Base-by-base conservation (phyloP, 1,140 invertebrate genomes). In the Cyrtorhinus lividipennis region DNA sequence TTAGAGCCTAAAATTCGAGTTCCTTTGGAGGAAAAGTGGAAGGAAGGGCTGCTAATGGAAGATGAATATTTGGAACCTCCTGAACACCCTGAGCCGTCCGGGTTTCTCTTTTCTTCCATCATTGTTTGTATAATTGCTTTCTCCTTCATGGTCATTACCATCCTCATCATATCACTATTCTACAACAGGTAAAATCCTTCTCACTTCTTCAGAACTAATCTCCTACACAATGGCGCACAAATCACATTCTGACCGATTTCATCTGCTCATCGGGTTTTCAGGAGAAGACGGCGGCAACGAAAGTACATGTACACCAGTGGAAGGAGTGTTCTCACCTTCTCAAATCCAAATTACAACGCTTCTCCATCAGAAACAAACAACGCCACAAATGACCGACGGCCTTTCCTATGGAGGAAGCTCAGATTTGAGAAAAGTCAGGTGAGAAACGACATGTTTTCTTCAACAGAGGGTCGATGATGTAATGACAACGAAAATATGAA, bases 321-420 rank as follows among this genome's bases (percentile, higher is more conserved):
- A 60, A 76, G 82, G 62, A 83, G 81, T 46, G 80, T 84, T 0
- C 72, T 86, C 59, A 86, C 84, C 0, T 88, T 87, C 71, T 83
- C 85, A 1, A 89, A 89, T 76, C 87, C 86, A 1, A 88, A 86
- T 68, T 89, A 89, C 68, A 84, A 82, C 67, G 79, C 81, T n/a
- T 81, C 82, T 0, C 77, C 75, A 66, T 75, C 75, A 59, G 69
- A 70, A 2, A 70, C 72, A 61, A 71, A 67, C 20, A 68, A 74
- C 24, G 69, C 69, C 61, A 70, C 70, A 2, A 69, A 72, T 66
- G 82, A 84, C 62, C 81, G 81, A 62, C 82, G 80, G 64, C 77
- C 80, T 8, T 83, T 80, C 64, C 78, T 83, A 26, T 86, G 83
- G 83, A 82, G 82, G 69, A 76, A 82, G 64, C 78, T 86, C 25